Evolutionary conservation across 1,140 invertebrate species (phyloP), one percentile per base, ranked within the genome.

Genomic region (Atta colombica): DNA sequence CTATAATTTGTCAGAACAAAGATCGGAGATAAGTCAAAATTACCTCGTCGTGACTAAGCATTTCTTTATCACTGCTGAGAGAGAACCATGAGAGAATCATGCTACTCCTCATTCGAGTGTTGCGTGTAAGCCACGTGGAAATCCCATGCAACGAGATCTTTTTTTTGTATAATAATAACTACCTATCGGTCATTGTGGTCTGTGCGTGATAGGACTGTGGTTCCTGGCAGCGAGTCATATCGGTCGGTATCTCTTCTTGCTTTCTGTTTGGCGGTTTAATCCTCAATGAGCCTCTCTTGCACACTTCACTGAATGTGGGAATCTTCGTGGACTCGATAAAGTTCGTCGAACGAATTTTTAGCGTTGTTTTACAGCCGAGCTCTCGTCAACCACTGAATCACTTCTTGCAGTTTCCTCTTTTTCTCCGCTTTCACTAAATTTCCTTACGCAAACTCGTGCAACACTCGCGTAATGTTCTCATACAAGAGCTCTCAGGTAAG

Each of bases 151-250:
- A 31, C 49, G 28, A 14, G n/a, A 45, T 14, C 0, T 39, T 39
- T 18, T 31, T 21, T 68, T 35, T 65, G 6, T 7, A 28, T 28
- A 16, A 4, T 12, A 61, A 66, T 85, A 68, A 65, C 89, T 90
- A 93, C 93, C 92, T 93, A 18, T 93, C 90, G 10, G 60, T 35
- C 71, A 89, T 87, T 6, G 82, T 63, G 65, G 68, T 55, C 4
- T 86, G 63, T 1, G 80, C 53, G 55, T 84, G 69, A n/a, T 91
- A 85, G 25, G 77, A 61, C 45, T 77, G 93, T 16, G 91, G 25
- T 58, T 89, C 87, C 63, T 93, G 86, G 81, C 93, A 93, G n/a
- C 92, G 90, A 35, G 91, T 89, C 93, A 93, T 93, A 74, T 89
- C 89, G 65, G 78, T 92, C 18, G 77, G 35, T 87, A 58, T 77